Conservation (phyloP, 2,113 vertebrate species). For the Sialia sialis region DNA sequence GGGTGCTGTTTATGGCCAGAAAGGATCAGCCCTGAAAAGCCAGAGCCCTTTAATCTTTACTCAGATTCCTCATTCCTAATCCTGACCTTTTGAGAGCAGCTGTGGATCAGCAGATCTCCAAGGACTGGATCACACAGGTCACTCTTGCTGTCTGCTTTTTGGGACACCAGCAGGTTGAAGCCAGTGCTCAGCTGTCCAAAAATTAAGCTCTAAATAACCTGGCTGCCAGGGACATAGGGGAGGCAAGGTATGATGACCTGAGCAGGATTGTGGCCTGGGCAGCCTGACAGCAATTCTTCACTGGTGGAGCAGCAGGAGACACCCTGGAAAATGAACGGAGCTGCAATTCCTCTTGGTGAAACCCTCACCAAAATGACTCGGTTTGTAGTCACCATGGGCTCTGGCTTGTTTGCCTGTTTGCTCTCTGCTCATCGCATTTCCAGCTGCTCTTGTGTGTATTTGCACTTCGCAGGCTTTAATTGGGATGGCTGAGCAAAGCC, state of each 20-base stretch:
- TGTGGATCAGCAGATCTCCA: not conserved
- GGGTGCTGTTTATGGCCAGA: not conserved
- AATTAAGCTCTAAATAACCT: not conserved
- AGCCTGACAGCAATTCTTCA: not conserved
- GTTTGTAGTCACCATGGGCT: not conserved
- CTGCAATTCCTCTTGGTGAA: not conserved
- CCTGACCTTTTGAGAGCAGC: not conserved
- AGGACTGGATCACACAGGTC: not conserved
- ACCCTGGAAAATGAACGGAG: accelerated
- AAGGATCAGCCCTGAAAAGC: not conserved
- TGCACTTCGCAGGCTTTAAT: not conserved
- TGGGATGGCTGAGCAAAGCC: not conserved
- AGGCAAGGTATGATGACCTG: not conserved
- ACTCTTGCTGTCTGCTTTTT: not conserved
- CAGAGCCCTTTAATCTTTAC: not conserved
- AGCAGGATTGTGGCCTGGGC: not conserved
- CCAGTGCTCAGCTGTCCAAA: not conserved
- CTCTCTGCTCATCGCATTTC: not conserved
- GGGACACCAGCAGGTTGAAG: not conserved
- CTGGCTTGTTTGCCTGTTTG: constrained; percentile 9
- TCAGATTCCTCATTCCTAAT: not conserved
- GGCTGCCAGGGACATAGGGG: not conserved
- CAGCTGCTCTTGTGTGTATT: constrained; percentile 26
- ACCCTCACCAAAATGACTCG: accelerated
- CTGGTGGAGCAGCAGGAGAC: not conserved